Evolutionary conservation across 2,113 vertebrate genomes (phyloP), one percentile per base, ranked within the genome.

Genomic region (Aythya baeri): DNA sequence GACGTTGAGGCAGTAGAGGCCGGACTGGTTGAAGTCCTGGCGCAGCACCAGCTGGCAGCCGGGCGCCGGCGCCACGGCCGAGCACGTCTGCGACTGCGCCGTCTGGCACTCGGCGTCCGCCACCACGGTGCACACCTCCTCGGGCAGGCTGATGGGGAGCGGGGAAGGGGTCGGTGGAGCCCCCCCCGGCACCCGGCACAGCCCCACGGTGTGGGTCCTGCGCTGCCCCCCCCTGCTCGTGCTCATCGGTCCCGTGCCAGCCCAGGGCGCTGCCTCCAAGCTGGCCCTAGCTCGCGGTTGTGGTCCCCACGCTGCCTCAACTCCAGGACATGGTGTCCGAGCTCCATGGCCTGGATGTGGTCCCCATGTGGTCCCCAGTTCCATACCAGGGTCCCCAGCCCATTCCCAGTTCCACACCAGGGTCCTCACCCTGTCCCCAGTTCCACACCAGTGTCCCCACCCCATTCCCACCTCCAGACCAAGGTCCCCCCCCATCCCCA

Each of bases 1-100:
- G 72, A 99, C 98, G 76, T 99, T 99, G 93, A 99, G 98, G 94
- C 99, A 99, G 97, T 99, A 99, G 50, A 98, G 97, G 21, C 99
- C 99, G 2, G 98, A 98, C 68, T 98, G 97, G 57, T 98, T 99
- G 96, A 99, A 99, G 89, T 97, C 98, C 95, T 99, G 99, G 13
- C 98, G 98, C 62, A 99, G 98, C 86, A 99, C 97, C 73, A 99
- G 96, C 91, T 99, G 98, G 94, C 99, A 99, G 91, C 98, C 98
- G 15, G 98, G 97, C 13, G 97, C 97, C 4, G 99, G 98, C 6
- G 95, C 59, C 82, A 99, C 98, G 12, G 96, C 92, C 46, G 83
- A 98, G 95, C 99, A 99, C 43, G 98, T 73, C 5, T 98, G 98
- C 59, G 98, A 95, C 68, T 98, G 94, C 3, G 98, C 98, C 11